phyloP scores from a whole-genome alignment of 2,797 vertebrate genomes.

The Chelon labrosus region DNA sequence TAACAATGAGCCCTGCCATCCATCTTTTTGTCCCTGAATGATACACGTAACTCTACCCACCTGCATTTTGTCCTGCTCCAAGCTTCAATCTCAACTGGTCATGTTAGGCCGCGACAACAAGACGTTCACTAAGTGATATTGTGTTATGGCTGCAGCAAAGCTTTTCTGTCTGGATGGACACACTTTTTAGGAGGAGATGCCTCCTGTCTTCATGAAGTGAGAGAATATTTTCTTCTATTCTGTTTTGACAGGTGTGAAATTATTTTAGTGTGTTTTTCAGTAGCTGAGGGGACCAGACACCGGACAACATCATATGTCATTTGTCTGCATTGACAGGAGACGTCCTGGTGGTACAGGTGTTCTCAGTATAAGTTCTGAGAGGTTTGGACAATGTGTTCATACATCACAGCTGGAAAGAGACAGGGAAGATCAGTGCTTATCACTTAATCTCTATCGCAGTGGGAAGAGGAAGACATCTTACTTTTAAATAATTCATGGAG shows the following conservation, averaged over 20 bases:
- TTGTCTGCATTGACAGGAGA: background rate
- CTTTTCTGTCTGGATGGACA: background rate
- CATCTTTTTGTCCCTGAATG: too few species aligned
- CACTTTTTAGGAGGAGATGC: background rate
- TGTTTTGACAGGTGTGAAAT: background rate
- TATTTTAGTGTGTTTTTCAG: background rate
- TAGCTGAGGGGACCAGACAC: background rate
- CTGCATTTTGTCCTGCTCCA: background rate
- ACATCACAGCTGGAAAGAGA: background rate
- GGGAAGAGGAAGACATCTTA: background rate
- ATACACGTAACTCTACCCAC: too few species aligned
- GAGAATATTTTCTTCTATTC: background rate
- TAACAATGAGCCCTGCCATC: too few species aligned
- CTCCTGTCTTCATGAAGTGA: too few species aligned
- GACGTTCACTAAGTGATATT: background rate
- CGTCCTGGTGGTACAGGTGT: background rate
- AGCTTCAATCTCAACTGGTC: background rate
- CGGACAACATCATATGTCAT: background rate
- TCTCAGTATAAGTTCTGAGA: background rate
- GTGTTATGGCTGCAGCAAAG: too few species aligned
- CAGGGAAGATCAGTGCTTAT: background rate
- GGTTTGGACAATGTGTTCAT: constrained; percentile 11
- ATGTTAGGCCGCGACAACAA: background rate
- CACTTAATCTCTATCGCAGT: background rate
- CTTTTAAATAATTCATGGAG: background rate